Evolutionary conservation across 2,888 invertebrate species (phyloP).

Genomic region (Leptopilina myrica): DNA sequence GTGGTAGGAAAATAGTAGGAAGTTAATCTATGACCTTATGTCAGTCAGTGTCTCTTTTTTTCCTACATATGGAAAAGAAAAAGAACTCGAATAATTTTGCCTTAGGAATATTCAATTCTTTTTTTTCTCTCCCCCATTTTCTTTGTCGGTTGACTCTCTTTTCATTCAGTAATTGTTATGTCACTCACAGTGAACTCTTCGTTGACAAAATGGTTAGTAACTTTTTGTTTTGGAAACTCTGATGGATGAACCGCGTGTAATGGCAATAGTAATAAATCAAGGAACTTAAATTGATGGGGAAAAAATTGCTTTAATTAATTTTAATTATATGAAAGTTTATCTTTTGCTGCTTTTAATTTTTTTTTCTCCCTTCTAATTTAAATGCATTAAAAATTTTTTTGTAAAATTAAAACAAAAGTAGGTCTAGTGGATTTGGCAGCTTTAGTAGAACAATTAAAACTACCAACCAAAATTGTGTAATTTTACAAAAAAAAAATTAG

Average conservation of each 20-base stretch:
- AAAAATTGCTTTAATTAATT: not conserved
- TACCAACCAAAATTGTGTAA: no score
- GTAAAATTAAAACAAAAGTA: no score
- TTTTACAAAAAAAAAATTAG: no score
- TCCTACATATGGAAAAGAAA: not conserved
- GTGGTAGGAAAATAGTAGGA: not conserved
- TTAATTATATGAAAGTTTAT: not conserved
- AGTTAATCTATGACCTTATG: not conserved
- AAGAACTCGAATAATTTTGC: constrained; percentile 17
- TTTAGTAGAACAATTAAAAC: no score
- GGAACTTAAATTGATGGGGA: not conserved
- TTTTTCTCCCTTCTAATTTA: not conserved
- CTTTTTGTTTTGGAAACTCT: constrained; percentile 21
- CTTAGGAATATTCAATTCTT: not conserved
- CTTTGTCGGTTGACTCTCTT: not conserved
- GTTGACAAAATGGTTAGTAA: constrained; percentile 33
- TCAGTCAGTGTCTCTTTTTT: constrained; percentile 3
- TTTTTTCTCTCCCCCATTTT: not conserved
- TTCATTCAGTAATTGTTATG: constrained; percentile 21
- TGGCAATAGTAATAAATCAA: constrained; percentile 21
- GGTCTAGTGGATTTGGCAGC: no score
- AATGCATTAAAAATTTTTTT: no score
- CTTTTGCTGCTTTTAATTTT: not conserved
- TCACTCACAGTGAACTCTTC: constrained; percentile 15
- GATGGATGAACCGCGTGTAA: constrained; percentile 25